Percentiles rank a stretch among this genome's conserved stretches.
Conservation (phyloP, 2,113 vertebrate species). For the Solea senegalensis region DNA sequence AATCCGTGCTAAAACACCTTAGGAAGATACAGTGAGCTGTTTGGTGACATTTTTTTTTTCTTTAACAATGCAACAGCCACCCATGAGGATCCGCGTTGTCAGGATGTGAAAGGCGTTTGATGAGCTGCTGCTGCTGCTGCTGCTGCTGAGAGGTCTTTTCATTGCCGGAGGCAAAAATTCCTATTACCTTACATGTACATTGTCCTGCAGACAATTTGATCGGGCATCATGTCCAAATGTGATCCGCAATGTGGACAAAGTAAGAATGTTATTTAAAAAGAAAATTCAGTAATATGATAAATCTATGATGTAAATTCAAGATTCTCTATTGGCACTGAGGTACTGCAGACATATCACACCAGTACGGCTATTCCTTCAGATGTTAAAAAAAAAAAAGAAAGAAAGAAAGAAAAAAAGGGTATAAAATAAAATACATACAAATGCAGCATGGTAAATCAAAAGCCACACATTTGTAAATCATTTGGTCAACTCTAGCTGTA, state of each 20-base stretch:
- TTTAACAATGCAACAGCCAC: slow-evolving; percentile 29
- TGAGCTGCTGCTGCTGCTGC: slow-evolving; percentile 17
- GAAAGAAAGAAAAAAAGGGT: too few relatives aligned
- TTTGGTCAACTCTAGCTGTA: too few relatives aligned
- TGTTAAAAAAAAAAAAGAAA: too few relatives aligned
- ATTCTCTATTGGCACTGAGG: not conserved
- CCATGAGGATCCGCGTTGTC: slow-evolving; percentile 33
- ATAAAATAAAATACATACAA: too few relatives aligned
- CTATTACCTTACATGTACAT: slow-evolving; percentile 37
- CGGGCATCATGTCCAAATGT: not conserved
- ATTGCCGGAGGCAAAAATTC: slow-evolving; percentile 37
- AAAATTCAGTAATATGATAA: not conserved
- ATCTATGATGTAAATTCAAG: not conserved
- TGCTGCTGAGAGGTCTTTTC: slow-evolving; percentile 36
- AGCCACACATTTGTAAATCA: too few relatives aligned
- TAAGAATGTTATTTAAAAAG: not conserved
- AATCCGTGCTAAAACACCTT: slow-evolving; percentile 19
- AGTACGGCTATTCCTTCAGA: too few relatives aligned
- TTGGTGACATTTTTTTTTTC: slow-evolving; percentile 17
- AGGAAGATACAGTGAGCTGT: slow-evolving; percentile 13
- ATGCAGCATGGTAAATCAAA: too few relatives aligned
- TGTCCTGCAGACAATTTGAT: slow-evolving; percentile 29
- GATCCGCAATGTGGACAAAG: not conserved
- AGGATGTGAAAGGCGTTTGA: slow-evolving; percentile 33
- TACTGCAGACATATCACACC: too few relatives aligned